Conservation (phyloP, 2,888 invertebrate species). For the Geotrupes spiniger region DNA sequence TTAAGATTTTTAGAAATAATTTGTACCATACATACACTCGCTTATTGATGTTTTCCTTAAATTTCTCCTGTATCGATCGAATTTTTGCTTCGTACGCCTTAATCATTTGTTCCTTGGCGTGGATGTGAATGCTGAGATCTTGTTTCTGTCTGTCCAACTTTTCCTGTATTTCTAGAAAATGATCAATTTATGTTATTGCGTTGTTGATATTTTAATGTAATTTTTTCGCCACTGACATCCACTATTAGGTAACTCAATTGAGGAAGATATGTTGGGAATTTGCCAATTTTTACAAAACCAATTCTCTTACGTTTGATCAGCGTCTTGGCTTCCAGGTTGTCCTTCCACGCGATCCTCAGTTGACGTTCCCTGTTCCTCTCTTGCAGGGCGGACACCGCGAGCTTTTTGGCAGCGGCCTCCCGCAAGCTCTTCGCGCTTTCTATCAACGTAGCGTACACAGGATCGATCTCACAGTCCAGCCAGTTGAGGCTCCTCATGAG, state of each 20-base stretch:
- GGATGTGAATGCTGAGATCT: slow-evolving; percentile 40
- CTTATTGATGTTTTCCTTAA: slow-evolving; percentile 29
- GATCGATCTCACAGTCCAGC: slow-evolving; percentile 10
- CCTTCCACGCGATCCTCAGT: slow-evolving; percentile 50
- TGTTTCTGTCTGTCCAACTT: slow-evolving; percentile 44
- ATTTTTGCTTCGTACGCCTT: slow-evolving; percentile 41
- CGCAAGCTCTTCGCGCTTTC: slow-evolving; percentile 47
- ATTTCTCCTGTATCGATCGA: slow-evolving; percentile 33
- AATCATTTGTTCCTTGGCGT: slow-evolving; percentile 43
- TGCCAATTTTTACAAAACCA: too few relatives aligned
- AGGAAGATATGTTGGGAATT: too few relatives aligned
- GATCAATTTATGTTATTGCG: too few relatives aligned
- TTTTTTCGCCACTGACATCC: too few relatives aligned
- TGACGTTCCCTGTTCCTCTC: slow-evolving; percentile 50
- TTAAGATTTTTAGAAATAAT: too few relatives aligned
- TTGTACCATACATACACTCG: slow-evolving; percentile 19
- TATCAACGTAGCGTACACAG: slow-evolving; percentile 15
- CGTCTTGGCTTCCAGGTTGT: slow-evolving; percentile 47
- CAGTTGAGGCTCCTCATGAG: slow-evolving; percentile 10
- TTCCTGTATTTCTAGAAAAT: slow-evolving; percentile 38
- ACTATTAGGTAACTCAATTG: too few relatives aligned
- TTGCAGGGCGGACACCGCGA: slow-evolving; percentile 52
- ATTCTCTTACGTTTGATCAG: slow-evolving; percentile 51
- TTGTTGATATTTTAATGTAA: too few relatives aligned
- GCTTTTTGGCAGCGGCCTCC: slow-evolving; percentile 48